Conservation (phyloP, 2,113 vertebrate genomes). For the Phaethornis superciliosus region DNA sequence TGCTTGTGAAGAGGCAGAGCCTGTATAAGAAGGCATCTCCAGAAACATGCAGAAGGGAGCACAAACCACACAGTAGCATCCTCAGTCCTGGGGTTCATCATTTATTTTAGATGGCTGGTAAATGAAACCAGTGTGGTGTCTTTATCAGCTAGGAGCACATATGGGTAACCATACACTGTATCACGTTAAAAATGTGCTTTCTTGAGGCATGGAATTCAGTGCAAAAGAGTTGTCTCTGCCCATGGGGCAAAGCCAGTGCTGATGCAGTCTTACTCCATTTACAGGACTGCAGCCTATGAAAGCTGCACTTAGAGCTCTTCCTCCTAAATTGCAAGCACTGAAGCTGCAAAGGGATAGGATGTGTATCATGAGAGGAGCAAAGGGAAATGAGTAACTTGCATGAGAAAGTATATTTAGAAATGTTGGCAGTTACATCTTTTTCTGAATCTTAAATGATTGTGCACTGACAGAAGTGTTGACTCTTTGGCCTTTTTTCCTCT, state of each 20-base stretch:
- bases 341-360: accelerated
- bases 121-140: neutral
- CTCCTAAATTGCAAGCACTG: neutral
- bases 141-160: neutral
- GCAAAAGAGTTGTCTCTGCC: neutral
- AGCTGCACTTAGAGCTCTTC: accelerated
- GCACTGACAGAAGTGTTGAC: neutral
- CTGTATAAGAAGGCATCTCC: neutral
- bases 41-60: neutral
- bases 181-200: neutral
- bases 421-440: neutral
- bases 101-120: neutral
- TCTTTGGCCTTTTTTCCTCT: neutral
- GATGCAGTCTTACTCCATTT: neutral
- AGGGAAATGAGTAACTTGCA: neutral
- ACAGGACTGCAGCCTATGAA: neutral
- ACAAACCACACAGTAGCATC: neutral
- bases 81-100: neutral
- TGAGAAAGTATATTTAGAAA: neutral
- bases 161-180: neutral
- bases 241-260: neutral
- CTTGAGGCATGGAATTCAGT: neutral
- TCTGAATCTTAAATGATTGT: neutral
- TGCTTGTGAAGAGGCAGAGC: neutral
- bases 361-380: neutral